A percentile compares a stretch with the other conserved stretches of the same genome.
These are phyloP conservation scores for Micrasema minimum DNA, from an alignment of 1,140 invertebrate genomes.

Conservation along the genomic window DNA sequence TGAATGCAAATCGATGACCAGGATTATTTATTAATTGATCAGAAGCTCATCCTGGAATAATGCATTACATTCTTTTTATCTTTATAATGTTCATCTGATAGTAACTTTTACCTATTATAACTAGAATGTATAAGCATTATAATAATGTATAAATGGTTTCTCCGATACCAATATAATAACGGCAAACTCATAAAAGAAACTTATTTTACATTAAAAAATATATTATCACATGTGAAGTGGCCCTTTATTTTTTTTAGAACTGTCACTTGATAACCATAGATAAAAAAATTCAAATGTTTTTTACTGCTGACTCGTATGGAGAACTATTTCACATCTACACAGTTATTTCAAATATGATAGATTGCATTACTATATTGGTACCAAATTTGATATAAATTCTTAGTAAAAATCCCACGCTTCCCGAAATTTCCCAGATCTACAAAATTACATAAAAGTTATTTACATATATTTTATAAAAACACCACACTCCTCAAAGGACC, in stretches of 20 bases:
- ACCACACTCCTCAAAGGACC: background rate
- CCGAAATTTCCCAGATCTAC: background rate
- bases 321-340: too few relatives aligned
- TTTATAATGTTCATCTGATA: slow-evolving; percentile 30
- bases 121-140: slow-evolving; percentile 21
- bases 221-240: too few relatives aligned
- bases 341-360: too few relatives aligned
- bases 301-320: too few relatives aligned
- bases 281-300: too few relatives aligned
- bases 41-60: slow-evolving; percentile 16
- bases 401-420: background rate
- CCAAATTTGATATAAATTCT: slow-evolving; percentile 1
- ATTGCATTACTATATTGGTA: slow-evolving; percentile 6
- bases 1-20: slow-evolving; percentile 34
- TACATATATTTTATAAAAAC: slow-evolving; percentile 27
- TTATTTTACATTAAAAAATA: too few relatives aligned
- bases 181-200: too few relatives aligned
- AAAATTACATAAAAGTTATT: slow-evolving; percentile 15
- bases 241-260: too few relatives aligned
- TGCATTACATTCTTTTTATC: slow-evolving; percentile 1
- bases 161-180: slow-evolving; percentile 10
- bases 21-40: slow-evolving; percentile 26
- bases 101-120: slow-evolving; percentile 31
- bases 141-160: slow-evolving; percentile 4
- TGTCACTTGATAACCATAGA: too few relatives aligned